Base-by-base conservation (phyloP, 2,113 vertebrate genomes). In the Calyptommatus sinebrachiatus region DNA sequence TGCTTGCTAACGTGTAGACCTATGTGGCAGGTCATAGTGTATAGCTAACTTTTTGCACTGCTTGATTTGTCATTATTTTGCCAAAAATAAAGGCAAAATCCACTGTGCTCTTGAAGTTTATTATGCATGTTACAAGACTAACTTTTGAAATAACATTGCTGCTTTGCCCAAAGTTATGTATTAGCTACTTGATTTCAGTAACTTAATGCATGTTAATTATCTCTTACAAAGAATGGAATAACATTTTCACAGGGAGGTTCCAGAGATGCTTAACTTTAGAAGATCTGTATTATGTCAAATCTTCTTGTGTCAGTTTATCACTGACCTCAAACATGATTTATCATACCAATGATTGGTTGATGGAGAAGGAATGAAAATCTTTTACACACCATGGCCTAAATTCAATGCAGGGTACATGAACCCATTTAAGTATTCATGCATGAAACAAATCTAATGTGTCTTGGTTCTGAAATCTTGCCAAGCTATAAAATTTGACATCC, bases 1-100 rank as follows among this genome's bases (percentile, higher is more conserved):
- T 94, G 91, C 94, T 95, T 95, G 91, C 91, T 92, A 84, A 67
- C 88, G 80, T 91, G 87, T 83, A 88, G 88, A 86, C 89, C 83
- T 88, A 90, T 83, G 12, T 84, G 84, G 82, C 83, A 76, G 86
- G 86, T 86, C 88, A 81, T 31, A 86, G 84, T 57, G 87, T 89
- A 74, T 57, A 88, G 85, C 86, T 86, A 88, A 84, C 76, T 2
- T 89, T 89, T 88, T 82, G 69, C 26, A 73, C 26, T 71, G 29
- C 84, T 81, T 50, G 75, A 77, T 67, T 78, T 45, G n/a, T 79
- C 82, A 35, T 82, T 45, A 69, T 57, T 86, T 86, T 84, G 72
- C 83, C 50, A 69, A 29, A 28, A 1, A 71, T 73, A 28, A 22
- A 66, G n/a, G 18, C 63, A 81, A 68, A 69, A 9, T 20, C 26